These are phyloP conservation scores for Phymanthus crucifer DNA, from an alignment of 92 coral and sea anemone genomes.

Conservation along the genomic window DNA sequence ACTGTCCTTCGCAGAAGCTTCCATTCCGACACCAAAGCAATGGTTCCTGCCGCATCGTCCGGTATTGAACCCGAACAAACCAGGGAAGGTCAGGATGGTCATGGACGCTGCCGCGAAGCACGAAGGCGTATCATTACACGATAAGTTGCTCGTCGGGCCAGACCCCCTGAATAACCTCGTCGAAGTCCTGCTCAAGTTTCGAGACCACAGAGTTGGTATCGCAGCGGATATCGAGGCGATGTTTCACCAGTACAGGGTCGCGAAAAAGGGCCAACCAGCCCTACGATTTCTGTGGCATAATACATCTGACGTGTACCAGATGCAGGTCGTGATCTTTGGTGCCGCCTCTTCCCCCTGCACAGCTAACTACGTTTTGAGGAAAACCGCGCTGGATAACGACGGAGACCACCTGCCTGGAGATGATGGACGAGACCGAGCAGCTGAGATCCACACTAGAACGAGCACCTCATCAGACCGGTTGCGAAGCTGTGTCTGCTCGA, in stretches of 20 bases:
- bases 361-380: constrained; percentile 62
- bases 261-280: constrained; percentile 52
- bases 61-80: no score
- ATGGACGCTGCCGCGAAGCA: no score
- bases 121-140: constrained; percentile 25
- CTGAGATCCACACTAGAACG: background rate
- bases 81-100: no score
- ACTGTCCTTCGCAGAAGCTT: no score
- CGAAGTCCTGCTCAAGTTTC: constrained; percentile 57
- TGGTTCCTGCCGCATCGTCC: no score
- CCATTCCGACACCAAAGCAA: no score
- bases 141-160: constrained; percentile 27
- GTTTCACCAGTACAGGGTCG: no score
- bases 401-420: constrained; percentile 11
- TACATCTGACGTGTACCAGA: constrained; percentile 59
- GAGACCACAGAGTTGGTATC: constrained; percentile 50
- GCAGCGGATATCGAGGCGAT: no score
- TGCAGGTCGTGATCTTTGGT: constrained; percentile 1
- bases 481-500: constrained; percentile 31
- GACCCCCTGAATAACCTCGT: constrained; percentile 38
- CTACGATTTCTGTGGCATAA: constrained; percentile 68
- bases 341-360: constrained; percentile 48
- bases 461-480: no score
- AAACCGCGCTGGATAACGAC: constrained; percentile 48
- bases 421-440: no score